Conservation (phyloP, 2,113 vertebrate genomes). For the Ctenomys sociabilis region DNA sequence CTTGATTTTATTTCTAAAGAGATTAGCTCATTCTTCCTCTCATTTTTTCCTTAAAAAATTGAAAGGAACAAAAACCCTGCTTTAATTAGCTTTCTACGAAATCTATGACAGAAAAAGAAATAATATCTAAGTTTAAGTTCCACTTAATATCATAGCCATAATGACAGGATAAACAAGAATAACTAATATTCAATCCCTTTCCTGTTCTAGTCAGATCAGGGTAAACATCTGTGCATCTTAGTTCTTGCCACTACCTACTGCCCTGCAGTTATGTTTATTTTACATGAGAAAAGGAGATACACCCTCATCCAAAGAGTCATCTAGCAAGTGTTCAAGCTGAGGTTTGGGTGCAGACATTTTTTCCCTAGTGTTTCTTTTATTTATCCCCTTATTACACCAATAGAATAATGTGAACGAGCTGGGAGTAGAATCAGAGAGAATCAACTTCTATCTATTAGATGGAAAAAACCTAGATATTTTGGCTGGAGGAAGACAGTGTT, state of each 20-base stretch:
- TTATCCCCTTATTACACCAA: neutral
- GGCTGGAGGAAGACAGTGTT: neutral
- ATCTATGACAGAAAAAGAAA: neutral
- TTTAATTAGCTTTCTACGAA: neutral
- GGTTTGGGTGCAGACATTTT: neutral
- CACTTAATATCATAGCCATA: neutral
- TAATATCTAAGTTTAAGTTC: neutral
- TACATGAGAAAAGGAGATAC: neutral
- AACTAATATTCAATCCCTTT: neutral
- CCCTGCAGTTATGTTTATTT: neutral
- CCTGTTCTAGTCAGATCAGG: neutral
- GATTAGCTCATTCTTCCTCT: neutral
- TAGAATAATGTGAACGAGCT: neutral
- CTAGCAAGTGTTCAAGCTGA: neutral
- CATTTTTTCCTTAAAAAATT: conserved; percentile 33
- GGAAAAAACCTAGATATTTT: neutral
- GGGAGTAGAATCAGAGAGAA: neutral
- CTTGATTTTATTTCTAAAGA: conserved; percentile 59
- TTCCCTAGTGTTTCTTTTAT: neutral
- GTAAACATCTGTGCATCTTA: neutral
- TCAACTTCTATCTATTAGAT: neutral
- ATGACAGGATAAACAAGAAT: neutral
- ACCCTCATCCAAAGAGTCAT: neutral
- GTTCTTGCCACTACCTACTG: neutral
- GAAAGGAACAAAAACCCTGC: neutral